A percentile compares a stretch with the other conserved stretches of the same genome.
Conservation (phyloP, 2,797 vertebrate genomes). For the Paguma larvata region DNA sequence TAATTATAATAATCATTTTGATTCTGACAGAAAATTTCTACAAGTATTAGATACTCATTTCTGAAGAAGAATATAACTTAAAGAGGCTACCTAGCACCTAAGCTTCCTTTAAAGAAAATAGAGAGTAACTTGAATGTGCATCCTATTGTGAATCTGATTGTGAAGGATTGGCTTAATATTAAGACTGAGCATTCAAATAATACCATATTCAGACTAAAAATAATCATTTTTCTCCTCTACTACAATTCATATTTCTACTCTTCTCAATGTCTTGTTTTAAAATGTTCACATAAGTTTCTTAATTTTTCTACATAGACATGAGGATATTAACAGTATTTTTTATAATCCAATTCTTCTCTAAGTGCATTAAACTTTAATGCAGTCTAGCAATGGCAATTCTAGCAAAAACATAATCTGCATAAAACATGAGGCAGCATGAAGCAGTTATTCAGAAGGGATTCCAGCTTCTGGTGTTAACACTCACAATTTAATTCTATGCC, state of each 20-base stretch:
- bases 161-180: slow-evolving; percentile 24
- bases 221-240: slow-evolving; percentile 7
- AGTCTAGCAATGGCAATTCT: slow-evolving; percentile 70
- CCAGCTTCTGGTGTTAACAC: neutral
- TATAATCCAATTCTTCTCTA: slow-evolving; percentile 77
- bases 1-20: neutral
- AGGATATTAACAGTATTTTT: slow-evolving; percentile 76
- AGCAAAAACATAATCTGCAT: slow-evolving; percentile 77
- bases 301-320: slow-evolving; percentile 66
- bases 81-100: neutral
- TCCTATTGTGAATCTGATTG: neutral
- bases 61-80: neutral
- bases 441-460: slow-evolving; percentile 70
- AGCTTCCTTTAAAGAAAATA: neutral
- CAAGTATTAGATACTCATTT: neutral
- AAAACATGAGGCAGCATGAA: slow-evolving; percentile 75
- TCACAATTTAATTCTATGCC: slow-evolving; percentile 57
- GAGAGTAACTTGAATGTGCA: neutral
- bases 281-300: slow-evolving; percentile 64
- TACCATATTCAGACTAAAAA: slow-evolving; percentile 44
- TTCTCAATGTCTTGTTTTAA: neutral
- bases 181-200: neutral
- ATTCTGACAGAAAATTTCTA: neutral
- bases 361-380: slow-evolving; percentile 82
- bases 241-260: neutral